Conservation (phyloP, 2,797 vertebrate genomes). For the Hapalemur alaotrensis region DNA sequence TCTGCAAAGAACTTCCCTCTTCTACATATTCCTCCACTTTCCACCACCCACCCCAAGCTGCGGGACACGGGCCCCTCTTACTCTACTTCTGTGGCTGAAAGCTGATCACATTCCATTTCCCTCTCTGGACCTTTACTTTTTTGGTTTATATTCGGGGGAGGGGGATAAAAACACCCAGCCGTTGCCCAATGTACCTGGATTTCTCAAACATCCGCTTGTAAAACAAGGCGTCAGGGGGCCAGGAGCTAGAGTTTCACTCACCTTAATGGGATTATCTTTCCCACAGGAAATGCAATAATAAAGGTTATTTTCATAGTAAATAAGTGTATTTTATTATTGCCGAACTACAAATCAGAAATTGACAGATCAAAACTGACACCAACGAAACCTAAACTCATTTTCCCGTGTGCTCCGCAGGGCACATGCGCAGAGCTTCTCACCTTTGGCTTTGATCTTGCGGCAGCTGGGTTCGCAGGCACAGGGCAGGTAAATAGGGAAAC, state of each 20-base stretch:
- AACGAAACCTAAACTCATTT: not conserved
- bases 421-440: not conserved
- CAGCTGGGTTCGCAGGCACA: accelerated
- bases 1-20: not conserved
- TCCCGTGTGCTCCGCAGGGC: accelerated
- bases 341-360: conserved; percentile 3
- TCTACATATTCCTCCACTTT: not conserved
- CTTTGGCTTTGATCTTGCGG: not conserved
- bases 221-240: not conserved
- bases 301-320: not conserved
- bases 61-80: not conserved
- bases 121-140: not conserved
- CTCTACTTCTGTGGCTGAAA: not conserved
- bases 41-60: not conserved
- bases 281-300: conserved; percentile 4
- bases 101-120: not conserved
- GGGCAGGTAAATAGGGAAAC: not conserved
- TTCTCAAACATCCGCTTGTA: not conserved
- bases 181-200: too few relatives aligned
- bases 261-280: not conserved
- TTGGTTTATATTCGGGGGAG: not conserved
- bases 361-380: not conserved
- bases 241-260: not conserved
- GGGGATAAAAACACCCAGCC: not conserved
- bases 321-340: not conserved